Evolutionary conservation across 2,797 vertebrate species (phyloP).

Genomic region (Enteromius anoplus): DNA sequence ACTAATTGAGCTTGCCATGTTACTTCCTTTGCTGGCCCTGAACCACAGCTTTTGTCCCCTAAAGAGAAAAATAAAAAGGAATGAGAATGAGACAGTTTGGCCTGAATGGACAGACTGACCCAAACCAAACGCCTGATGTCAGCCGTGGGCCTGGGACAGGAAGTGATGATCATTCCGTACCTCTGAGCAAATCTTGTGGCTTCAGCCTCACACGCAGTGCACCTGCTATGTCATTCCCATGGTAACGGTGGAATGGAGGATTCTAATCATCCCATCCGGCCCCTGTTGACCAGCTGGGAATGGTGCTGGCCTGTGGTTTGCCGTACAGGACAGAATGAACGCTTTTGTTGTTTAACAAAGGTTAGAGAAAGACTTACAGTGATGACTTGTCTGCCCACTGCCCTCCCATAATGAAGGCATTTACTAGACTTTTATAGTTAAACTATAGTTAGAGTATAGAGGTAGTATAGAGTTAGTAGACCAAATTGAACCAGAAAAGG

Average conservation of each 20-base stretch:
- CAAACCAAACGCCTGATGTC: conserved; percentile 23
- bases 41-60: conserved; percentile 43
- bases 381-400: not conserved
- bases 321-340: not conserved
- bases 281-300: conserved; percentile 40
- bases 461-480: not conserved
- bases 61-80: conserved; percentile 41
- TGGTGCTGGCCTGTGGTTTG: conserved; percentile 12
- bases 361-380: conserved; percentile 8
- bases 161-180: conserved; percentile 37
- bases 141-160: conserved; percentile 24
- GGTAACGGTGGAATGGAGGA: conserved; percentile 33
- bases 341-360: conserved; percentile 38
- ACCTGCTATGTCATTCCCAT: conserved; percentile 47
- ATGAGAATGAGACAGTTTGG: conserved; percentile 38
- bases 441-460: not conserved
- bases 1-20: conserved; percentile 62
- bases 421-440: not conserved
- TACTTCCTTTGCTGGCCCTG: conserved; percentile 56
- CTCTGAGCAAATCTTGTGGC: conserved; percentile 31
- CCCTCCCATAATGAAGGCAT: not conserved
- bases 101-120: conserved; percentile 10
- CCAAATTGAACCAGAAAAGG: not conserved
- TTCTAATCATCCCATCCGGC: not conserved
- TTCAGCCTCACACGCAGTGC: conserved; percentile 15